Evolutionary conservation across 2,888 invertebrate species (phyloP).

Genomic region (Athalia circularis): DNA sequence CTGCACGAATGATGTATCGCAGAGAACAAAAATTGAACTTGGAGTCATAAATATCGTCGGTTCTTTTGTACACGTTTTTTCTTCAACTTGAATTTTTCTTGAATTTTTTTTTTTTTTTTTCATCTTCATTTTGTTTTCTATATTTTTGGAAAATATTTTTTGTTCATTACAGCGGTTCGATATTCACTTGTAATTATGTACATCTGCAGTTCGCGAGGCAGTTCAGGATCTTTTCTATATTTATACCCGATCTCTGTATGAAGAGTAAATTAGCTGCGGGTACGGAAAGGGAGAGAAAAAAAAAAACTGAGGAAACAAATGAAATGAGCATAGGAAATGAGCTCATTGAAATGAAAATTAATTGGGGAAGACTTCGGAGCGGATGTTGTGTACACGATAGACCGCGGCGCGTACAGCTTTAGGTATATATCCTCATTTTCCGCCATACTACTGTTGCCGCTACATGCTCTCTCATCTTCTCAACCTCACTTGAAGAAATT

Average conservation of each 20-base stretch:
- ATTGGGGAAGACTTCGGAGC: background rate
- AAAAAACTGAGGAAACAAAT: conserved; percentile 14
- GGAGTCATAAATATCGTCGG: no score
- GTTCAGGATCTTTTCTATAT: no score
- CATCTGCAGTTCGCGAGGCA: no score
- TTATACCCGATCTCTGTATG: no score
- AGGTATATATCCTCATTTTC: background rate
- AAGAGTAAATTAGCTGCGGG: background rate
- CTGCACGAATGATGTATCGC: no score
- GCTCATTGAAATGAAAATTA: conserved; percentile 12
- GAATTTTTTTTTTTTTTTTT: background rate
- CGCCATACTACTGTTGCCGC: background rate
- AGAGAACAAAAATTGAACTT: no score
- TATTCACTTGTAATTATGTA: no score
- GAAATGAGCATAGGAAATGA: conserved; percentile 16
- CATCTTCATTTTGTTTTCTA: background rate
- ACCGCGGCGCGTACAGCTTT: background rate
- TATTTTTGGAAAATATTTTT: background rate
- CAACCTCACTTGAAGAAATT: conserved; percentile 5
- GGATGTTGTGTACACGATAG: conserved; percentile 13
- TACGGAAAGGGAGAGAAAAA: background rate
- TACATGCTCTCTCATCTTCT: no score
- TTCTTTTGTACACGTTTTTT: no score
- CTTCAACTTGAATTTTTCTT: background rate
- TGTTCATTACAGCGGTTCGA: no score